Percentiles rank a stretch among this genome's conserved stretches.
Evolutionary conservation across 37 sponge, comb jelly and placozoan species (phyloP).

Genomic region (Aplysina aerophoba): DNA sequence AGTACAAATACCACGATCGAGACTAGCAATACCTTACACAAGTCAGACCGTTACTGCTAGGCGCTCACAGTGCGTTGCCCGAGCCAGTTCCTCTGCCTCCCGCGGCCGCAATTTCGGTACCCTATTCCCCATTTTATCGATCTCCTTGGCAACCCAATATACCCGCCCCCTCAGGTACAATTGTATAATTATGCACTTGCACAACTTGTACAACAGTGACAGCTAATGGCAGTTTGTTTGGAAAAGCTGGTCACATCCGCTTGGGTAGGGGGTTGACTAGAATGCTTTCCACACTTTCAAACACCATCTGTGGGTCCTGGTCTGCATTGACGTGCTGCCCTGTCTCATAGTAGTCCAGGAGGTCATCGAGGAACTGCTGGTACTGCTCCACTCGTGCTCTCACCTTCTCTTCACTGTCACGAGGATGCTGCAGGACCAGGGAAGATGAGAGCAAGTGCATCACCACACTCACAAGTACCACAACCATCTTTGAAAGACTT

Average conservation of each 20-base stretch:
- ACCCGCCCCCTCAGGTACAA: neutral
- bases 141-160: no score
- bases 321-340: conserved; percentile 85
- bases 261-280: conserved; percentile 82
- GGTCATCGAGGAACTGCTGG: conserved; percentile 59
- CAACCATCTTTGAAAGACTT: no score
- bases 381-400: conserved; percentile 46
- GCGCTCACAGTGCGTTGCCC: conserved; percentile 77
- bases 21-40: neutral
- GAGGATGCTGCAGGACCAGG: conserved; percentile 58
- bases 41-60: neutral
- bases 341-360: conserved; percentile 60
- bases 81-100: conserved; percentile 57
- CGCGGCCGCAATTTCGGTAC: conserved; percentile 57
- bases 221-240: neutral
- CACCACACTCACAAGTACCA: no score
- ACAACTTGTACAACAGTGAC: neutral
- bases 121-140: conserved; percentile 67
- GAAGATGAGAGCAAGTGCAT: no score
- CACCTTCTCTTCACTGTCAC: conserved; percentile 62
- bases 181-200: neutral
- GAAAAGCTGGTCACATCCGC: neutral
- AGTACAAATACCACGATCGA: no score
- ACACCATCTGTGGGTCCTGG: conserved; percentile 92
- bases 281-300: conserved; percentile 80